phyloP scores from a whole-genome alignment of 2,113 vertebrate species.

The Brachyhypopomus occidentalis region DNA sequence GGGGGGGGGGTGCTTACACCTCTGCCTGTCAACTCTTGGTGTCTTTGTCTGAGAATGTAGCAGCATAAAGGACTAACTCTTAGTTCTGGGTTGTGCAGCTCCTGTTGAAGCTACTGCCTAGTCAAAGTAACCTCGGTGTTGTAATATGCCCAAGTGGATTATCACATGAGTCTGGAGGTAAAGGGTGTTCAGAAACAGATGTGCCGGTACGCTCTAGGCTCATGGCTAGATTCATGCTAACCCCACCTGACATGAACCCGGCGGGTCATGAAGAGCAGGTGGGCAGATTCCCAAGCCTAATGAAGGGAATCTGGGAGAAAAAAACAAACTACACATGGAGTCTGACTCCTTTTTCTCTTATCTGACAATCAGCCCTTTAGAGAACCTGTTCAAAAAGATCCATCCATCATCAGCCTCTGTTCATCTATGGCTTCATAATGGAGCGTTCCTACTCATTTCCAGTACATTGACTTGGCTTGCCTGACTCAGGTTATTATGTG shows the following conservation, averaged over 20 bases:
- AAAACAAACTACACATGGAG: not conserved
- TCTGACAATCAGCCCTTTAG: not conserved
- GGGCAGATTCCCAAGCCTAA: not conserved
- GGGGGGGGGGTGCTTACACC: not conserved
- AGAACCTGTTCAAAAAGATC: not conserved
- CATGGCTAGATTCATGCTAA: conserved; percentile 26
- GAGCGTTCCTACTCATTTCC: conserved; percentile 13
- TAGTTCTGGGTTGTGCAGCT: not conserved
- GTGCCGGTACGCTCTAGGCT: conserved; percentile 3
- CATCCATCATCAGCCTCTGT: not conserved
- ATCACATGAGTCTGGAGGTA: not conserved
- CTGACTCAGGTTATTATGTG: conserved; percentile 14
- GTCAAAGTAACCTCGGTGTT: not conserved
- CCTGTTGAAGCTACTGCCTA: not conserved
- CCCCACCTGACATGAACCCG: conserved; percentile 26
- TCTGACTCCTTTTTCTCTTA: not conserved
- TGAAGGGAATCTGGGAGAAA: not conserved
- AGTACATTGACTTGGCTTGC: conserved; percentile 13
- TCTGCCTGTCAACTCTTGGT: not conserved
- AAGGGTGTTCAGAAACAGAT: conserved; percentile 55
- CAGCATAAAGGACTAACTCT: not conserved
- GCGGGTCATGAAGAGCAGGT: conserved; percentile 16
- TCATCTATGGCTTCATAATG: conserved; percentile 13
- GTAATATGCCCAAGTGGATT: not conserved
- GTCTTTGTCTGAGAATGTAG: not conserved